These are phyloP conservation scores for Drosophila quadrilineata DNA, from an alignment of 1,140 invertebrate species.

Conservation along the genomic window DNA sequence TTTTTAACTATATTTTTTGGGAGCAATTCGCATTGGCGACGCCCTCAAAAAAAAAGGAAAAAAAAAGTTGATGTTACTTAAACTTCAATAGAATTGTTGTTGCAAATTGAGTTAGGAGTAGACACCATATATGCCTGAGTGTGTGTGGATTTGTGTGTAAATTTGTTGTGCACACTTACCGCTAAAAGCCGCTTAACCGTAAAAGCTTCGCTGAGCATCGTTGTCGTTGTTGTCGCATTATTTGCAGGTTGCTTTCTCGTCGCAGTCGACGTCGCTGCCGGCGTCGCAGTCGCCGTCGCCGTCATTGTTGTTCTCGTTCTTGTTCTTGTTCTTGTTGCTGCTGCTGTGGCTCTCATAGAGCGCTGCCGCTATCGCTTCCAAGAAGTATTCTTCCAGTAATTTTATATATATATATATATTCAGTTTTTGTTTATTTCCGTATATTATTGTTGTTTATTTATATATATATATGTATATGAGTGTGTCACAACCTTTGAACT, in stretches of 20 bases:
- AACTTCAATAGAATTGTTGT: constrained; percentile 27
- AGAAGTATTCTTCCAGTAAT: constrained; percentile 32
- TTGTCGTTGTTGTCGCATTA: too few relatives aligned
- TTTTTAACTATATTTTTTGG: constrained; percentile 22
- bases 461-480: background rate
- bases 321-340: constrained; percentile 4
- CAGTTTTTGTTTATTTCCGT: constrained; percentile 2
- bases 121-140: background rate
- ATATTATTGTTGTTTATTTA: constrained; percentile 6
- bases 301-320: background rate
- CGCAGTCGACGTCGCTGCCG: constrained; percentile 38
- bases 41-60: constrained; percentile 51
- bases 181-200: constrained; percentile 79
- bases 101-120: constrained; percentile 30
- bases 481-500: constrained; percentile 46
- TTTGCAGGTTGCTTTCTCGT: constrained; percentile 73
- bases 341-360: constrained; percentile 24
- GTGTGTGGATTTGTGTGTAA: constrained; percentile 6
- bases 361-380: constrained; percentile 33
- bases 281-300: constrained; percentile 8
- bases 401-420: constrained; percentile 2
- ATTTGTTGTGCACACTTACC: constrained; percentile 59
- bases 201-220: constrained; percentile 60
- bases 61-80: constrained; percentile 9
- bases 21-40: constrained; percentile 71